phyloP scores from a whole-genome alignment of 2,113 vertebrate species.

The Xiphophorus couchianus region DNA sequence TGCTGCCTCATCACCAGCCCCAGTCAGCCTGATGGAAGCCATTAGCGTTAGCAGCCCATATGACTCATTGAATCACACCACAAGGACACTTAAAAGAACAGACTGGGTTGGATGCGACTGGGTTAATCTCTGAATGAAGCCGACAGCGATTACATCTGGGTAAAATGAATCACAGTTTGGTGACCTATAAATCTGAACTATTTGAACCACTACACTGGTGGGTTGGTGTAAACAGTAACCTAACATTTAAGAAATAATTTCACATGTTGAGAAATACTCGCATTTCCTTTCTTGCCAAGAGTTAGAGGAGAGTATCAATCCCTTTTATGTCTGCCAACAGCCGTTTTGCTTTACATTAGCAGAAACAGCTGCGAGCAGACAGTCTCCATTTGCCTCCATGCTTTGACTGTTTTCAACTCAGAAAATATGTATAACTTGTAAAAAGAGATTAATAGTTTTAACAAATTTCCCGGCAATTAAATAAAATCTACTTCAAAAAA shows the following conservation, averaged over 20 bases:
- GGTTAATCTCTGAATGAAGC: slow-evolving; percentile 24
- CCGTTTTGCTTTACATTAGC: slow-evolving; percentile 3
- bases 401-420: not conserved
- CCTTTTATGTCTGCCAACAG: not conserved
- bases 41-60: slow-evolving; percentile 57
- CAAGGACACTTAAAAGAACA: slow-evolving; percentile 34
- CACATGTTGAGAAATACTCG: slow-evolving; percentile 4
- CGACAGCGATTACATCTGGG: slow-evolving; percentile 17
- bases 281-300: not conserved
- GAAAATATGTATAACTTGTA: not conserved
- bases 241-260: not conserved
- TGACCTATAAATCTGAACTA: slow-evolving; percentile 44
- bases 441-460: not conserved
- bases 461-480: not conserved
- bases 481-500: not conserved
- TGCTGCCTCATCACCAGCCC: slow-evolving; percentile 60
- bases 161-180: slow-evolving; percentile 47
- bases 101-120: slow-evolving; percentile 13
- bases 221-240: slow-evolving; percentile 19
- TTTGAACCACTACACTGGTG: slow-evolving; percentile 13
- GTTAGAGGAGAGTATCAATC: not conserved
- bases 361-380: not conserved
- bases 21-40: slow-evolving; percentile 53
- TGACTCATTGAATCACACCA: slow-evolving; percentile 57
- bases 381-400: not conserved